These are phyloP conservation scores for Steinernema carpocapsae DNA, from an alignment of 2,888 invertebrate genomes.

Conservation along the genomic window DNA sequence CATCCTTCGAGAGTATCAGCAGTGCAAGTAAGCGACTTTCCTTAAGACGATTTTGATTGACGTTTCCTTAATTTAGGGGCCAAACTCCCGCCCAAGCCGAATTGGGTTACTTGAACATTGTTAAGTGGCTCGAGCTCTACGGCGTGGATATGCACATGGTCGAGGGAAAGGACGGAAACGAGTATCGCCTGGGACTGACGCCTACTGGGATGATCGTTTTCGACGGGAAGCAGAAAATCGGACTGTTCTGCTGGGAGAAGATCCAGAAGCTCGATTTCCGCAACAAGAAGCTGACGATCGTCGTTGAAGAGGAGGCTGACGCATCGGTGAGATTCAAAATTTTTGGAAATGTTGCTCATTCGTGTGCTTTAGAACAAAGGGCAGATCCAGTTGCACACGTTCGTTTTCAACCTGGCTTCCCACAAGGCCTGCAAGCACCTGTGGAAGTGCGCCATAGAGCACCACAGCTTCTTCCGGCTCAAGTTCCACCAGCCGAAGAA, in stretches of 20 bases:
- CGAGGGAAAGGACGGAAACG: slow-evolving; percentile 82
- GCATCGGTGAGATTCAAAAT: slow-evolving; percentile 72
- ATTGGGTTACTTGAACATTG: slow-evolving; percentile 84
- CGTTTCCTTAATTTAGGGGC: slow-evolving; percentile 73
- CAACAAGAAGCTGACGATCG: slow-evolving; percentile 92
- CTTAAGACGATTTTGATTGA: not conserved
- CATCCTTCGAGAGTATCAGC: slow-evolving; percentile 86
- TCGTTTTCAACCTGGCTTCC: slow-evolving; percentile 91
- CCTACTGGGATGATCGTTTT: slow-evolving; percentile 98
- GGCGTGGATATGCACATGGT: slow-evolving; percentile 99
- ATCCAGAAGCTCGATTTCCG: slow-evolving; percentile 97
- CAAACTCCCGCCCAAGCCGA: slow-evolving; percentile 94
- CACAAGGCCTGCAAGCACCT: slow-evolving; percentile 98
- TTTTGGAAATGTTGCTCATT: not conserved
- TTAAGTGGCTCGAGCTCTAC: slow-evolving; percentile 97
- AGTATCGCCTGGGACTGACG: slow-evolving; percentile 92
- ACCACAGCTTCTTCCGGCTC: slow-evolving; percentile 97
- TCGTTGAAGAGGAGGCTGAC: slow-evolving; percentile 98
- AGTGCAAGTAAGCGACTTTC: slow-evolving; percentile 43
- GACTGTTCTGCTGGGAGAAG: slow-evolving; percentile 97
- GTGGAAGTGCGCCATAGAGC: slow-evolving; percentile 99
- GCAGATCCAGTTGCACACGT: slow-evolving; percentile 87
- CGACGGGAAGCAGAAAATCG: slow-evolving; percentile 93
- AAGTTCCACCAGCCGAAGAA: slow-evolving; percentile 47
- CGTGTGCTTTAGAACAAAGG: not conserved